Evolutionary conservation across 2,113 vertebrate genomes (phyloP).

Genomic region (Lipophrys pholis): DNA sequence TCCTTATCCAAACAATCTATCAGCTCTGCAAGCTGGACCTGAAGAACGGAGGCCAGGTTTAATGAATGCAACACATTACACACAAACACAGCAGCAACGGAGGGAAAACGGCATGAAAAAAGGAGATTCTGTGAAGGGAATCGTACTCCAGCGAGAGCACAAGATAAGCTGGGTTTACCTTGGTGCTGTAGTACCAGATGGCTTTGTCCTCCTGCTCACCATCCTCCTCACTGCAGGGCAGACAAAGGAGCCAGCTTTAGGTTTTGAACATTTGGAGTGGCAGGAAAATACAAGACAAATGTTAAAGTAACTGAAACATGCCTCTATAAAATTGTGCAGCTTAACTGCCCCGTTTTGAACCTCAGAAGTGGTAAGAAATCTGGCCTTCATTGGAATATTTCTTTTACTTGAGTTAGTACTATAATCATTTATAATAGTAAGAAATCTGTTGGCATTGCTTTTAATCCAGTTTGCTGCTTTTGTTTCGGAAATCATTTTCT

Average conservation of each 20-base stretch:
- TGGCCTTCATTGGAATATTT: too few species aligned
- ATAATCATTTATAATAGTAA: too few species aligned
- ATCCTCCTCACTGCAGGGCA: slow-evolving; percentile 75
- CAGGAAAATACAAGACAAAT: too few species aligned
- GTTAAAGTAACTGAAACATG: too few species aligned
- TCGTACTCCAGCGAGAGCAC: not conserved
- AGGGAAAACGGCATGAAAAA: not conserved
- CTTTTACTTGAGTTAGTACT: too few species aligned
- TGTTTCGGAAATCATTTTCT: too few species aligned
- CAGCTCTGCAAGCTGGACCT: slow-evolving; percentile 93
- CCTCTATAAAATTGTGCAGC: too few species aligned
- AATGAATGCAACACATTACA: not conserved
- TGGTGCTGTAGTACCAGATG: slow-evolving; percentile 82
- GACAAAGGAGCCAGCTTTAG: not conserved
- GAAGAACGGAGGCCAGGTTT: slow-evolving; percentile 10
- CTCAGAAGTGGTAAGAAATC: too few species aligned
- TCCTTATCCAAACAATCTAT: slow-evolving; percentile 93
- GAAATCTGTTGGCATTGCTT: too few species aligned
- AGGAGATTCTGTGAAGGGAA: not conserved
- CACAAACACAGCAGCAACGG: not conserved
- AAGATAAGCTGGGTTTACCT: slow-evolving; percentile 51
- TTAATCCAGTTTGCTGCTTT: too few species aligned
- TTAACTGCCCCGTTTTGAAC: too few species aligned
- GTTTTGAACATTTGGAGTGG: not conserved
- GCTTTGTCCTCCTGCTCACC: slow-evolving; percentile 77